Conservation (phyloP, 2,113 vertebrate species). For the Daphoenositta chrysoptera region DNA sequence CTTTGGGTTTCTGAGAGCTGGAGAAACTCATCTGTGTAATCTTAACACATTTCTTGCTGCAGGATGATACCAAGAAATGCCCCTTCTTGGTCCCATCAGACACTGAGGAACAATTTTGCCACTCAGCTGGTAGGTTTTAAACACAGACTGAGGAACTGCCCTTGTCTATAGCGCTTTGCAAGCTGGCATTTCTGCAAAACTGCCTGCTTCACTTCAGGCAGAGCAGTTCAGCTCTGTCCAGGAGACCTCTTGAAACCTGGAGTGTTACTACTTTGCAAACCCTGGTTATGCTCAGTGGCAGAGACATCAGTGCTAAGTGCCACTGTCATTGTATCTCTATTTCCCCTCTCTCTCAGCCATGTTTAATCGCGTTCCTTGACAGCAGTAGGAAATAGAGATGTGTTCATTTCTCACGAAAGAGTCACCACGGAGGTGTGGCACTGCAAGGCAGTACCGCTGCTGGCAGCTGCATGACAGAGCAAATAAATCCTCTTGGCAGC, state of each 20-base stretch:
- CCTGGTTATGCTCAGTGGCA: not conserved
- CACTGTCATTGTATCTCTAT: not conserved
- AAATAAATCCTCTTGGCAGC: not conserved
- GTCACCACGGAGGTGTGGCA: not conserved
- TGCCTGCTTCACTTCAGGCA: not conserved
- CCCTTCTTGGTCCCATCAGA: not conserved
- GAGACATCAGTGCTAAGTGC: not conserved
- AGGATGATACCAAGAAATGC: not conserved
- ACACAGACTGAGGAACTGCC: not conserved
- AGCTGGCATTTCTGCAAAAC: not conserved
- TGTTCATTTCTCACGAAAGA: not conserved
- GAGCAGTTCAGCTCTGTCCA: not conserved
- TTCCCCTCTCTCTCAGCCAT: not conserved
- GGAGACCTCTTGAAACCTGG: not conserved
- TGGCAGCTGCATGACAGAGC: not conserved
- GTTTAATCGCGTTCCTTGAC: not conserved
- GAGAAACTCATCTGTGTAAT: fast-evolving
- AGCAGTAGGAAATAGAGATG: not conserved
- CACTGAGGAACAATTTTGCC: not conserved
- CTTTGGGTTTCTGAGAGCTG: not conserved
- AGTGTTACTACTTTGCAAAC: not conserved
- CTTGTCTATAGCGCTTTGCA: not conserved
- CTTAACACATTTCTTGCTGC: not conserved
- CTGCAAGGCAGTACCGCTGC: not conserved
- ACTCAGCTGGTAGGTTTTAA: not conserved